Base-by-base conservation (phyloP, 2,888 invertebrate genomes). In the Gandaritis pyraliata region DNA sequence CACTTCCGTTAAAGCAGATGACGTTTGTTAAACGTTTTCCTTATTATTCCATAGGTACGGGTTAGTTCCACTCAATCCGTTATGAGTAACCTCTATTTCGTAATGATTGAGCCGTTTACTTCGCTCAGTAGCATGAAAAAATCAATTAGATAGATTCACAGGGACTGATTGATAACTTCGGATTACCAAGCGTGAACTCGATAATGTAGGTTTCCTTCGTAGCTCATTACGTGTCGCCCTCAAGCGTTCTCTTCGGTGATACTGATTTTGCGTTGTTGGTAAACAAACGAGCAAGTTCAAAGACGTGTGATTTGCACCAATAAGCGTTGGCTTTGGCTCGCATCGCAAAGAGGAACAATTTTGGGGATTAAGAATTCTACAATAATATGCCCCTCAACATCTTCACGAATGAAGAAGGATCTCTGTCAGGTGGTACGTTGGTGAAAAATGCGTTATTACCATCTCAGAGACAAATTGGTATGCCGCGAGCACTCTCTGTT, bases 401-500 rank as follows among this genome's bases (percentile, higher is more conserved):
- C 65, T 61, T 60, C 68, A 66, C 72, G 78, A 76, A 80, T 80
- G 82, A 81, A 82, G 83, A 84, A 82, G 75, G 80, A 85, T 82
- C 77, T 75, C 72, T 76, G 78, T 80, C 79, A 77, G 77, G 79
- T 75, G 74, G 72, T 73, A 65, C 74, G 76, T 69, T 80, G 74
- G 80, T 88, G 86, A 90, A 88, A 89, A 90, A 88, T 88, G 86
- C 86, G 79, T 87, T 89, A 90, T 90, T 87, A 87, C 85, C 86
- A 84, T 88, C 86, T 78, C 78, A 72, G 75, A 79, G 81, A 86
- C 82, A 83, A 87, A 87, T 90, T 89, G 85, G 87, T 90, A 88
- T 90, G 86, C 90, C 82, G 82, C 82, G 73, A 80, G 85, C 85
- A 80, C 80, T 80, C 81, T 80, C 76, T 79, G 80, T 79, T 83